Percentiles rank a stretch among this genome's conserved stretches.
Conservation (phyloP, 2,113 vertebrate species). For the Planiliza haematocheilus region DNA sequence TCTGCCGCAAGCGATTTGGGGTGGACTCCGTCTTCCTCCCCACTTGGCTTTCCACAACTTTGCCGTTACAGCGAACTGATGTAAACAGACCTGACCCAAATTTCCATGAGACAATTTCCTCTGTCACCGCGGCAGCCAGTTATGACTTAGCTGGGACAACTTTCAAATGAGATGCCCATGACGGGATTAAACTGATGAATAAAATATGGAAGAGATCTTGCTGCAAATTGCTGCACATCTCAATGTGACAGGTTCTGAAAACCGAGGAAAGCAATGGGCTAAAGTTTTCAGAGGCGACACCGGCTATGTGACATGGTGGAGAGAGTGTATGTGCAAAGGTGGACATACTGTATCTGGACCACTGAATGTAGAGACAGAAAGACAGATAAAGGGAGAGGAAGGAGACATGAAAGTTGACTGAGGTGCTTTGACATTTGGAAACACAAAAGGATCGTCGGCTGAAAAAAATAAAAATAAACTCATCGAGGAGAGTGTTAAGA, state of each 20-base stretch:
- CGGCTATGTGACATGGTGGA: conserved; percentile 55
- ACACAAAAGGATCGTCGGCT: conserved; percentile 23
- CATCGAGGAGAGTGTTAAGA: conserved; percentile 45
- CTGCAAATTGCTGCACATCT: conserved; percentile 4
- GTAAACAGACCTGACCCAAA: conserved; percentile 29
- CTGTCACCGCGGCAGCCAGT: conserved; percentile 20
- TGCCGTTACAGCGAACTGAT: conserved; percentile 32
- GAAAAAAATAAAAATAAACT: conserved; percentile 38
- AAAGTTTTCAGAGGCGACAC: conserved; percentile 11
- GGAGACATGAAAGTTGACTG: conserved; percentile 1
- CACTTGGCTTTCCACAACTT: conserved; percentile 17
- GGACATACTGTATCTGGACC: conserved; percentile 5
- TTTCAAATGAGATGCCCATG: conserved; percentile 28
- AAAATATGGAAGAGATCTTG: conserved; percentile 2
- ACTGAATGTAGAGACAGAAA: conserved; percentile 15
- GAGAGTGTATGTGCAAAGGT: conserved; percentile 17
- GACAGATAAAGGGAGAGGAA: conserved; percentile 24
- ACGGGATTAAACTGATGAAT: conserved; percentile 19
- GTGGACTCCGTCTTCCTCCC: conserved; percentile 5
- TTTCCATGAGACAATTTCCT: conserved; percentile 26
- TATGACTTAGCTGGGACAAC: conserved; percentile 11
- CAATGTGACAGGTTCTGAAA: background rate
- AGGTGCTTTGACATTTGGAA: background rate
- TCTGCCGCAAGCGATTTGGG: background rate
- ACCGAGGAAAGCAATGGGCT: background rate